Evolutionary conservation across 2,888 invertebrate species (phyloP), one percentile per base, ranked within the genome.

Genomic region (Ryuthela nishihirai): DNA sequence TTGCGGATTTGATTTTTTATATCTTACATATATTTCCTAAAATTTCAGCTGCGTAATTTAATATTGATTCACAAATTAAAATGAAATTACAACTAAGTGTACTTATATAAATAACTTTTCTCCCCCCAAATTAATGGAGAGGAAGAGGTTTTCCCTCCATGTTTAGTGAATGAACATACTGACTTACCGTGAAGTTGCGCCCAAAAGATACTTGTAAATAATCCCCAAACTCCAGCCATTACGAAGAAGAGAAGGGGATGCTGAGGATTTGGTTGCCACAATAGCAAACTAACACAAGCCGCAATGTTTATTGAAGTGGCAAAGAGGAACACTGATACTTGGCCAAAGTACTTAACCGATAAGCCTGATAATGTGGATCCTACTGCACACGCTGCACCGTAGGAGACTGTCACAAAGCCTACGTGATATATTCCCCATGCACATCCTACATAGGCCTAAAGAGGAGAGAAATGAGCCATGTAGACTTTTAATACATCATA

Each of bases 371-470:
- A 79, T 55, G 93, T 80, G 26, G 94, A 93, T 73, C 92, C 93
- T 49, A 88, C 77, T 0, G 95, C 93, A 74, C 94, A 93, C 34
- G 88, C 90, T 0, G 93, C 87, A 2, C 95, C 97, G 75, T 94
- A 95, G 72, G 91, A 91, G 71, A 97, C 92, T 90, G 97, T 93
- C 40, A 95, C 92, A 77, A 92, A 94, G 46, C 98, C 97, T 45
- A 98, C 93, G 70, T 87, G 86, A 67, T 89, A 85, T 44, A 97
- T 88, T 2, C 54, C 91, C 70, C 89, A 76, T 0, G 90, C 88
- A 73, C 92, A 92, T 2, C 87, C 85, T 15, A 88, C 85, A 75
- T 86, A 88, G 0, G 87, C 88, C 87, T 89, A 76, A 3, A 76
- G 77, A 58, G 69, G 38, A 41, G 54, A 43, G 21, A 43, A 39